phyloP scores from a whole-genome alignment of 2,797 vertebrate species.

The Chrosomus eos region DNA sequence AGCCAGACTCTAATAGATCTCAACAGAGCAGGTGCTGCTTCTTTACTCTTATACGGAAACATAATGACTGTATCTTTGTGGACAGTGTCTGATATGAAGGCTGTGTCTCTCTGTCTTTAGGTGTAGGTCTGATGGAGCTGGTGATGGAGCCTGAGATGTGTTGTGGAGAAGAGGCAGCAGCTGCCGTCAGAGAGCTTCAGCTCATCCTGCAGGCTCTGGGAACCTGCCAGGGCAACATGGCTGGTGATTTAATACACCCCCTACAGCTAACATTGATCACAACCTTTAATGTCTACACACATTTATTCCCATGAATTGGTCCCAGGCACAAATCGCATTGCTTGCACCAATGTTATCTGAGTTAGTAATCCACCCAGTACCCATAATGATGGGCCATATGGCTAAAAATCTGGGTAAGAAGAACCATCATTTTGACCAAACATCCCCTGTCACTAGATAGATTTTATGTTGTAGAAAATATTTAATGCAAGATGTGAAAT shows the following conservation, averaged over 20 bases:
- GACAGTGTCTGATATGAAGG: neutral
- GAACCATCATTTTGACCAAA: neutral
- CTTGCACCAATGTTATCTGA: neutral
- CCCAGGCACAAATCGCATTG: slow-evolving; percentile 5
- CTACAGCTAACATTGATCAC: slow-evolving; percentile 8
- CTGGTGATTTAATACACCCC: slow-evolving; percentile 76
- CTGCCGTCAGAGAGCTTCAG: slow-evolving; percentile 93
- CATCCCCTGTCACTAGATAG: neutral
- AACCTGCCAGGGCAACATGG: slow-evolving; percentile 96
- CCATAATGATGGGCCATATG: neutral
- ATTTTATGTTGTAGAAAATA: neutral
- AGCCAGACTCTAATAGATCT: slow-evolving; percentile 92
- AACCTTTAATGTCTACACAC: neutral
- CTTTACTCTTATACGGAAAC: slow-evolving; percentile 13
- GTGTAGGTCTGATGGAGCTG: slow-evolving; percentile 96
- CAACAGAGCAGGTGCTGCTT: slow-evolving; percentile 86
- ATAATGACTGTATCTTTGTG: neutral
- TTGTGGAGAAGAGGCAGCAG: slow-evolving; percentile 94
- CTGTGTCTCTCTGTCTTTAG: slow-evolving; percentile 71
- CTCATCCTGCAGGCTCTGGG: slow-evolving; percentile 94
- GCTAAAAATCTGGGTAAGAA: neutral
- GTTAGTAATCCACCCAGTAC: neutral
- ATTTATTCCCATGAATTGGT: slow-evolving; percentile 1
- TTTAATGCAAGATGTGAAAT: neutral
- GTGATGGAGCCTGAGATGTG: slow-evolving; percentile 98